Conservation (phyloP, 2,797 vertebrate species). For the Channa striata region DNA sequence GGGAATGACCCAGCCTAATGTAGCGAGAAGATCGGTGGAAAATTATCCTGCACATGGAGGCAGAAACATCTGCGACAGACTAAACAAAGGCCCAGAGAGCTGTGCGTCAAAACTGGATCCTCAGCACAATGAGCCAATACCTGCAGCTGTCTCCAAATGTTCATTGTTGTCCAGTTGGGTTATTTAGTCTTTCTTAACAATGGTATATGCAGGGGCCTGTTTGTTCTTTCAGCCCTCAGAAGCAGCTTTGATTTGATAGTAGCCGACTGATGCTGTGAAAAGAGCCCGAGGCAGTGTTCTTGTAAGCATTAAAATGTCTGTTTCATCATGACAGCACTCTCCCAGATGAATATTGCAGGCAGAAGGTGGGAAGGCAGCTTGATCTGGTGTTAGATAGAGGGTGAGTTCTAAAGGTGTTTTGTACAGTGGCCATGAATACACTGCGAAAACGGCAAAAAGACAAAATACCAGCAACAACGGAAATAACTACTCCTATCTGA, state of each 20-base stretch:
- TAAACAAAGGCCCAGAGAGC: conserved; percentile 56
- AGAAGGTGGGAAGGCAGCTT: conserved; percentile 47
- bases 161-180: background rate
- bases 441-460: background rate
- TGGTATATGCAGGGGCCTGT: background rate
- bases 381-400: conserved; percentile 12
- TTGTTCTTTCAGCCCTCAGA: conserved; percentile 24
- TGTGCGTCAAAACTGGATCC: conserved; percentile 28
- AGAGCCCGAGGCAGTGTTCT: conserved; percentile 64
- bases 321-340: conserved; percentile 67
- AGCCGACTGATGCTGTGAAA: conserved; percentile 67
- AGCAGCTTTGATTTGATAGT: conserved; percentile 66
- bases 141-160: background rate
- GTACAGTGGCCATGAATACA: background rate
- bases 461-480: too few relatives aligned
- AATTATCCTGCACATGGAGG: conserved; percentile 42
- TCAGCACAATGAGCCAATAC: conserved; percentile 22
- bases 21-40: conserved; percentile 86
- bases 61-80: conserved; percentile 53
- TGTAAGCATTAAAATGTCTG: conserved; percentile 73
- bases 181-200: background rate
- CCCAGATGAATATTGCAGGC: conserved; percentile 66
- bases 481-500: too few relatives aligned
- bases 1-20: conserved; percentile 90
- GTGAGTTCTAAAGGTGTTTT: background rate